phyloP scores from a whole-genome alignment of 1,140 invertebrate species.

The Lepidotrigona ventralis region DNA sequence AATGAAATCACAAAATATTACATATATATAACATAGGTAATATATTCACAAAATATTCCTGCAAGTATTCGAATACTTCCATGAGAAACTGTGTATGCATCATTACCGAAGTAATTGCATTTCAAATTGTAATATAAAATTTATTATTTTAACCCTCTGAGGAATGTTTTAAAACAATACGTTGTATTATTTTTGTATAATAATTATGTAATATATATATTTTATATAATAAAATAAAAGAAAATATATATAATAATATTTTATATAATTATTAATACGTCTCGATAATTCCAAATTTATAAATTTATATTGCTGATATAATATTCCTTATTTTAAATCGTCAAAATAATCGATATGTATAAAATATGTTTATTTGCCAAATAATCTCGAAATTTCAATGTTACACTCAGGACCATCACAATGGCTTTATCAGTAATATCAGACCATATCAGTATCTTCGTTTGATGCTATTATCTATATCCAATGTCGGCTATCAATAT shows the following conservation, averaged over 20 bases:
- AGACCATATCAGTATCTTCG: not conserved
- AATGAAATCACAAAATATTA: no score
- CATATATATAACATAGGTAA: no score
- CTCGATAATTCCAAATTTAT: not conserved
- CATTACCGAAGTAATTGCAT: no score
- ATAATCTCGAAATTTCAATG: not conserved
- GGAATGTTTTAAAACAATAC: not conserved
- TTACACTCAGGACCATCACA: not conserved
- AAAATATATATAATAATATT: not conserved
- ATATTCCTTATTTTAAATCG: not conserved
- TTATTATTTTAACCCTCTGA: slow-evolving; percentile 8
- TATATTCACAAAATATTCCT: no score
- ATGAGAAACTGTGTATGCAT: no score
- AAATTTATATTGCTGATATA: not conserved
- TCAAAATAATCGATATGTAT: not conserved
- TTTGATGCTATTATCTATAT: not conserved
- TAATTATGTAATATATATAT: not conserved
- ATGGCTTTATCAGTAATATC: not conserved
- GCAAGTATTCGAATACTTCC: no score
- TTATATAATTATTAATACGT: not conserved
- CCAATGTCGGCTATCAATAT: not conserved
- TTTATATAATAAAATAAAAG: not conserved
- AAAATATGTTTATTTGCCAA: not conserved
- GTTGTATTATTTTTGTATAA: not conserved
- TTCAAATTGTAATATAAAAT: not conserved